Base-by-base conservation (phyloP, 2,888 invertebrate genomes). In the Chydorus sphaericus region DNA sequence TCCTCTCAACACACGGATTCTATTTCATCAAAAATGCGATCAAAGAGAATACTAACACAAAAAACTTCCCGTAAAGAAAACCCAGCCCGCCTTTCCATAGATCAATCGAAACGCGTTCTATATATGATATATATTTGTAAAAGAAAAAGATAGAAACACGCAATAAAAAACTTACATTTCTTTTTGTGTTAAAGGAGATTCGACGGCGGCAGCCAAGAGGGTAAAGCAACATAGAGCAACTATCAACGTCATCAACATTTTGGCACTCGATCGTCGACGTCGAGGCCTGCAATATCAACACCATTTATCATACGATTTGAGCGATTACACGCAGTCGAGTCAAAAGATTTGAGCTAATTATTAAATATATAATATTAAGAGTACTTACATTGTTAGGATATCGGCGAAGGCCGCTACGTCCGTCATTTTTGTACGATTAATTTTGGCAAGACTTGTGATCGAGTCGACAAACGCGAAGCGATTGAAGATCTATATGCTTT, bases 331-430 rank as follows among this genome's bases (percentile, higher is more conserved):
- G n/a, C n/a, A n/a, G n/a, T n/a, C n/a, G n/a, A n/a, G n/a, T n/a
- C n/a, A n/a, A 44, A 20, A 44, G 44, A 8, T 18, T 18, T 18
- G 38, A 2, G 20, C 38, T 8, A 14, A 10, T 10, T 33, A 14
- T 10, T 10, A 33, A 33, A 33, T 8, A 33, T 33, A 10, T 33
- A 33, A 33, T 10, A 10, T 33, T 14, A 33, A 33, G 20, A 38
- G 20, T 26, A 44, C 44, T 44, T 44, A 44, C 44, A 44, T 16
- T n/a, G n/a, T n/a, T 28, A 44, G n/a, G 20, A 44, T 44, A 44
- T 44, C 44, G 44, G 18, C 18, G 26, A 44, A 16, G 28, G 14
- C 23, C 44, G 18, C 44, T 44, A 44, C 44, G 44, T 44, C 44
- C 1, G 44, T n/a, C 44, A 44, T 44, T 23, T 23, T 44, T 28